Evolutionary conservation across 1,140 invertebrate genomes (phyloP), one percentile per base, ranked within the genome.

Genomic region (Brachionus calyciflorus): DNA sequence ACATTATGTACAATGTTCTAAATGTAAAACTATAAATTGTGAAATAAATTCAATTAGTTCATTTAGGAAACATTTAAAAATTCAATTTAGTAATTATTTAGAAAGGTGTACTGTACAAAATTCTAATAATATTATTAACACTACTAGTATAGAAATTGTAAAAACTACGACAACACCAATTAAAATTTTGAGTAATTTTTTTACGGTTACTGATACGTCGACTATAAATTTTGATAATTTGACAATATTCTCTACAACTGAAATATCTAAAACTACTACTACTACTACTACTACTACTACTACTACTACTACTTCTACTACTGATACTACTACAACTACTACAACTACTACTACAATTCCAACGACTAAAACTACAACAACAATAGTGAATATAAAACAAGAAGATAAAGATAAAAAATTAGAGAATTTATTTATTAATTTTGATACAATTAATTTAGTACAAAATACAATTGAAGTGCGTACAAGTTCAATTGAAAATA

Each of bases 1-100:
- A 55, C 69, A 73, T 40, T 73, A 73, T 53, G 41, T 73, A n/a
- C 69, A 51, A 37, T 73, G 69, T 55, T 30, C 69, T 28, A 51
- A 51, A 40, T 73, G 69, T 21, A 73, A 73, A 17, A 73, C 46
- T 19, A 33, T 73, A 12, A 51, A 40, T 14, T 73, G 69, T 41
- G 44, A 51, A 4, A 10, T 9, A n/a, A 10, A 73, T 19, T 37
- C 26, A 10, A 3, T 49, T 10, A 24, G 26, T 14, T 49, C 69
- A 21, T 51, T 73, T 37, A 49, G 33, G 19, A 24, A 30, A 41
- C 69, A 73, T 33, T 21, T 65, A 46, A 5, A 46, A 3, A 17
- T 14, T 46, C 44, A 7, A 46, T 14, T 14, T 46, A 14, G 33
- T 3, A 37, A 37, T 37, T 37, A 5, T 37, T 3, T 37, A 5